Evolutionary conservation across 2,888 invertebrate species (phyloP), one percentile per base, ranked within the genome.

Genomic region (Trachelus iudaicus): DNA sequence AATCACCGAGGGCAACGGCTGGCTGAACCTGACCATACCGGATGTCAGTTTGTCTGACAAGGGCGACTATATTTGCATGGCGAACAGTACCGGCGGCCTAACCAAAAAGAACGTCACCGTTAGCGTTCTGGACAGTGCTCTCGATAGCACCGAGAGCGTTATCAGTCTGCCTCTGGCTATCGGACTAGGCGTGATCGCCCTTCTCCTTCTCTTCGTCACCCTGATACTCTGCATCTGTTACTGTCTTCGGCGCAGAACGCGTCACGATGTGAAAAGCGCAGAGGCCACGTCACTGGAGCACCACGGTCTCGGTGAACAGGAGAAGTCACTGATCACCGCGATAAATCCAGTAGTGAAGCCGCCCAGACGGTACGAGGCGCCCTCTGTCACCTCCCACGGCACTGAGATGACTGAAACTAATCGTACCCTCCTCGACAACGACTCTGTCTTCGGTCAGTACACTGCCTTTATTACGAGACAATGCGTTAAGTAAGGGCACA

Each of bases 271-370:
- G 83, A 94, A 94, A 86, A 89, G 88, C 81, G 85, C 87, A 68
- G 90, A 90, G 69, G 94, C 95, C 83, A 95, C 96, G 15, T 93
- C 95, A 85, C 93, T 96, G 79, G 96, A 96, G 89, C 95, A 95
- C 1, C 95, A 96, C 1, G 95, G 96, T 3, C 94, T 95, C 75
- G 95, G 95, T 79, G 97, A 97, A 89, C 96, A 97, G 93, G 96
- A 97, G 89, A 97, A 97, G 91, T 96, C 96, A 82, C 92, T 97
- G 75, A 95, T 97, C 82, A 96, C 96, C 3, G 96, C 96, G 76
- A 96, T 97, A 37, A 97, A 97, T 92, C 97, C 97, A 0, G 95
- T 97, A 31, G 95, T 96, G 79, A 97, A 97, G 88, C 96, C 97
- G 0, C 96, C 96, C 9, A 93, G 97, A 75, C 93, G 96, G 80